Evolutionary conservation across 2,888 invertebrate genomes (phyloP).

Genomic region (Hydropsyche betteni): DNA sequence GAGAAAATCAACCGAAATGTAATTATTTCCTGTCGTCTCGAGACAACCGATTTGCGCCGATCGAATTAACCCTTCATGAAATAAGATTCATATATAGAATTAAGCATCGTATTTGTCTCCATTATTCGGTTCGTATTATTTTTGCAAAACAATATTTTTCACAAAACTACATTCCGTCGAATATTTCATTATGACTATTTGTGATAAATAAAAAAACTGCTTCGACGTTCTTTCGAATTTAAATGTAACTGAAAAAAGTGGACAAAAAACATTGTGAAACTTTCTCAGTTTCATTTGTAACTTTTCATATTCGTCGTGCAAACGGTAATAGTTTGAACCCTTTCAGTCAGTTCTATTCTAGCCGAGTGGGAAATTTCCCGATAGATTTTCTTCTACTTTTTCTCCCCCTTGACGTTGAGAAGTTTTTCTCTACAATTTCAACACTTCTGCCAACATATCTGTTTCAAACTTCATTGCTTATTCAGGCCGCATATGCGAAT

Average conservation of each 20-base stretch:
- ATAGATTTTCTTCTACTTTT: not conserved
- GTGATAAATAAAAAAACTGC: not conserved
- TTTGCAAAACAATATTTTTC: not conserved
- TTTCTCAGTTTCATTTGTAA: conserved; percentile 1
- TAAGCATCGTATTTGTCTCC: too few species aligned
- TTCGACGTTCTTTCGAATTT: not conserved
- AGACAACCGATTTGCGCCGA: too few species aligned
- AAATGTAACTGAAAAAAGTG: not conserved
- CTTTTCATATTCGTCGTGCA: conserved; percentile 14
- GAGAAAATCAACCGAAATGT: too few species aligned
- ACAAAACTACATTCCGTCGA: not conserved
- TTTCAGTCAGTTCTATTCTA: conserved; percentile 1
- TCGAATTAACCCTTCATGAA: too few species aligned
- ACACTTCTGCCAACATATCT: not conserved
- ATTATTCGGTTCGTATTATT: not conserved
- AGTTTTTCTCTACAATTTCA: conserved; percentile 9
- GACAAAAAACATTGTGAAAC: not conserved
- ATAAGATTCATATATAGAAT: too few species aligned
- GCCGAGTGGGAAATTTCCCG: not conserved
- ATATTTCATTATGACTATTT: not conserved
- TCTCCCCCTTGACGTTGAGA: too few species aligned
- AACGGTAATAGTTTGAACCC: conserved; percentile 3
- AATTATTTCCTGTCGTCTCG: too few species aligned
- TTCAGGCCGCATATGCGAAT: conserved; percentile 19
- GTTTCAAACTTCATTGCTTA: conserved; percentile 26